Evolutionary conservation across 2,113 vertebrate species (phyloP).

Genomic region (Sebastes fasciatus): DNA sequence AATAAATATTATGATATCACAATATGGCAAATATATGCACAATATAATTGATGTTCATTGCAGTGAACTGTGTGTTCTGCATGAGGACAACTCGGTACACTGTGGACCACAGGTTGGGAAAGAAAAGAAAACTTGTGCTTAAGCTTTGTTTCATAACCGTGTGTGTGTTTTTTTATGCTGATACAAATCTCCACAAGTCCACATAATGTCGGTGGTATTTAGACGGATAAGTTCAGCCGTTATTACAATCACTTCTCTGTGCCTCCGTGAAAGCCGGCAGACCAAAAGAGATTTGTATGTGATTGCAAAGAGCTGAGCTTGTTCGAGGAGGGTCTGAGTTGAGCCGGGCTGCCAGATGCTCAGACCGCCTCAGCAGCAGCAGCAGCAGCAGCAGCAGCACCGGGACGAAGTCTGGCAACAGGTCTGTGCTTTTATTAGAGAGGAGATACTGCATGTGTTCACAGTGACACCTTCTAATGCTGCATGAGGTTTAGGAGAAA

Average conservation of each 20-base stretch:
- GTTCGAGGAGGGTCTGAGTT: constrained; percentile 33
- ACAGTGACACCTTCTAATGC: not conserved
- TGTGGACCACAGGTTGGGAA: not conserved
- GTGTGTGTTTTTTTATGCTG: constrained; percentile 26
- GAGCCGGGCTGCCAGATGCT: constrained; percentile 33
- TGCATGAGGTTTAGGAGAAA: not conserved
- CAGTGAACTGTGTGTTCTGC: not conserved
- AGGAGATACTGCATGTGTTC: no score
- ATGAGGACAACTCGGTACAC: not conserved
- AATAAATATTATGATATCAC: not conserved
- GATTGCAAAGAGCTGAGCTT: constrained; percentile 65
- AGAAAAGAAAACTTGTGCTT: not conserved
- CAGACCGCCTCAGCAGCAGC: not conserved
- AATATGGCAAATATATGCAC: not conserved
- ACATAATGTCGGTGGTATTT: constrained; percentile 45
- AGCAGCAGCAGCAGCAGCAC: no score
- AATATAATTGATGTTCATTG: not conserved
- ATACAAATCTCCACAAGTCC: constrained; percentile 52
- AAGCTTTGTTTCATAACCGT: constrained; percentile 56
- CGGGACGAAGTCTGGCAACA: not conserved
- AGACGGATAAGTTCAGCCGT: constrained; percentile 49
- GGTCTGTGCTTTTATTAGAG: not conserved
- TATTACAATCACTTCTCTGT: constrained; percentile 62
- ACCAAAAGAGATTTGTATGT: constrained; percentile 60
- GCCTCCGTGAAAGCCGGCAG: constrained; percentile 58